These are phyloP conservation scores for Chironomus riparius DNA, from an alignment of 2,888 invertebrate genomes.

Conservation along the genomic window DNA sequence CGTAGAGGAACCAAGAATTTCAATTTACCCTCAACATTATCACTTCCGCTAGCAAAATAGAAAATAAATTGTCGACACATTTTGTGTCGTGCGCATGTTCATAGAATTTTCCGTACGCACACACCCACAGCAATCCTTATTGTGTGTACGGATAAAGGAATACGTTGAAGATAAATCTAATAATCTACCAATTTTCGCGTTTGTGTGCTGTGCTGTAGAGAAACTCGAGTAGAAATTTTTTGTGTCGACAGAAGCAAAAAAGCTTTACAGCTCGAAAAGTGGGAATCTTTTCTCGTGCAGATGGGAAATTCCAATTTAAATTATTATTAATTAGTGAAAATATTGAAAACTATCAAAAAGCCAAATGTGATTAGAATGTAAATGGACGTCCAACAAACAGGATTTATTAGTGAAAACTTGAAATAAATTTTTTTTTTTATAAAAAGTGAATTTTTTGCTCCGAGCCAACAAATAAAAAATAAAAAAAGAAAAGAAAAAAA, in stretches of 20 bases:
- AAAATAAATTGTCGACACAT: not conserved
- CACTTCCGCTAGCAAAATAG: not conserved
- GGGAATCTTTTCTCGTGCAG: not conserved
- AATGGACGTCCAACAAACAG: not conserved
- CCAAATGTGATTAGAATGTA: constrained; percentile 18
- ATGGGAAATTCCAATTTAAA: constrained; percentile 5
- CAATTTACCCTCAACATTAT: no score
- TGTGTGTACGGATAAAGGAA: constrained; percentile 1
- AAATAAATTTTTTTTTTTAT: not conserved
- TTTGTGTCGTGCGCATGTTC: not conserved
- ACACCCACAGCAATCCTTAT: not conserved
- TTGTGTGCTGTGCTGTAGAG: constrained; percentile 16
- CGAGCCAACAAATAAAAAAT: not conserved
- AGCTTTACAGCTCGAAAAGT: not conserved
- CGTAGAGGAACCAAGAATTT: not conserved
- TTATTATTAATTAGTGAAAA: constrained; percentile 2
- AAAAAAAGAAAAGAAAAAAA: not conserved
- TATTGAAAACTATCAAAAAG: not conserved
- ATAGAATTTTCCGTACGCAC: not conserved
- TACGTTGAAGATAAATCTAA: constrained; percentile 18
- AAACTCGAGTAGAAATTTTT: not conserved
- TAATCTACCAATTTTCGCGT: constrained; percentile 24
- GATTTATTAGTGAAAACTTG: not conserved
- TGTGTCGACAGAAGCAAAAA: constrained; percentile 12
- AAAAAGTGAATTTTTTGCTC: not conserved